Evolutionary conservation across 2,888 invertebrate genomes (phyloP).

Genomic region (Catocala fraxini): DNA sequence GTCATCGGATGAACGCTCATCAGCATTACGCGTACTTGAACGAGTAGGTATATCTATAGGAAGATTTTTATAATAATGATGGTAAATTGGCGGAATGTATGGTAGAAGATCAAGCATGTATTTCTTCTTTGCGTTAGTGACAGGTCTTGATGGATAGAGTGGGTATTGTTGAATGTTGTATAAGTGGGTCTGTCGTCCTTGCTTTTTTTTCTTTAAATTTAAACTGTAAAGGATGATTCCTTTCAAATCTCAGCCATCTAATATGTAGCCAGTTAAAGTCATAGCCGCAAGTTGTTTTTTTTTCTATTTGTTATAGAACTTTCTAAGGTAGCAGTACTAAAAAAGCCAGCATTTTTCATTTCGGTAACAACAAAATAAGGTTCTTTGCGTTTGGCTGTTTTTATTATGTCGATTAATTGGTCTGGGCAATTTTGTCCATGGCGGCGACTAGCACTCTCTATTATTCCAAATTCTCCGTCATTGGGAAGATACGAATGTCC

Average conservation of each 20-base stretch:
- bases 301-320: constrained; percentile 34
- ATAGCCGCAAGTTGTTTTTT: constrained; percentile 22
- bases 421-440: too few species aligned
- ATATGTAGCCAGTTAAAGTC: constrained; percentile 37
- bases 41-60: constrained; percentile 17
- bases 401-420: too few species aligned
- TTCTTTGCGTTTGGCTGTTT: too few species aligned
- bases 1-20: constrained; percentile 19
- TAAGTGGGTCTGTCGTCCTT: constrained; percentile 7
- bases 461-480: too few species aligned
- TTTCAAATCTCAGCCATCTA: constrained; percentile 34
- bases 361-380: too few species aligned
- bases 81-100: constrained; percentile 33
- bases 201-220: constrained; percentile 26
- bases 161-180: constrained; percentile 2
- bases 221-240: constrained; percentile 22
- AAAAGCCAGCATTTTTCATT: constrained; percentile 38
- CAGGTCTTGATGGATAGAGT: constrained; percentile 11
- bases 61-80: constrained; percentile 32
- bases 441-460: too few species aligned
- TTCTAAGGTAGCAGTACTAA: constrained; percentile 22
- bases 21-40: constrained; percentile 15
- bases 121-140: constrained; percentile 28
- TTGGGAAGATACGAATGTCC: too few species aligned
- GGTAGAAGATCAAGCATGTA: constrained; percentile 38